Base-by-base conservation (phyloP, 2,888 invertebrate genomes). In the Pediacus dermestoides region DNA sequence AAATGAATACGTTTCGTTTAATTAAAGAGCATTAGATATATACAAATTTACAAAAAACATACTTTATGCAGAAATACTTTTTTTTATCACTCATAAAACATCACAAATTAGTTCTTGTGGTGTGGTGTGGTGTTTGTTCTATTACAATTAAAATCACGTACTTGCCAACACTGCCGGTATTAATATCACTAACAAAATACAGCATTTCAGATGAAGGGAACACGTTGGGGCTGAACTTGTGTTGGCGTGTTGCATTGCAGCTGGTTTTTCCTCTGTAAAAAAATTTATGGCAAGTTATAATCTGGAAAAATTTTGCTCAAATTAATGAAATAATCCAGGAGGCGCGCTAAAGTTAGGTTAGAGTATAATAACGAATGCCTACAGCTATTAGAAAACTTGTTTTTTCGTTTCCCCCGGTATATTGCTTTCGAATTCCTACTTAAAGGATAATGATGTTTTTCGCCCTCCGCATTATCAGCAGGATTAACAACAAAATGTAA, bases 181-280 rank as follows among this genome's bases (percentile, higher is more conserved):
- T 42, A 57, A 43, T 34, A 55, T 52, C 37, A 53, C 46, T 42
- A 61, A 39, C 16, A 60, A 44, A 34, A 62, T 48, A 47, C 60
- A 49, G 48, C 54, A 61, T 39, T 57, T 58, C 33, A 58, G 42
- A n/a, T n/a, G n/a, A 32, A 60, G 39, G 28, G 50, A 52, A 16
- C 51, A 52, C 8, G 59, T 56, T 11, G 61, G 53, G 15, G 63
- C 56, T 27, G 62, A 60, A 30, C 59, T 58, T 11, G 67, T 78
- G 64, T 81, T 81, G 26, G 81, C 81, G 52, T 82, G 82, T 56
- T 83, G 82, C 82, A 83, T 82, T 1, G 83, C 83, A 14, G 82
- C 82, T 45, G 82, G 82, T 23, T 82, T 81, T 63, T 83, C 82
- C 64, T 81, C 82, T 83, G 74, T 39, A 71, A 70, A 42, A 48